phyloP scores from a whole-genome alignment of 1,140 invertebrate genomes.

The Lordiphosa collinella region DNA sequence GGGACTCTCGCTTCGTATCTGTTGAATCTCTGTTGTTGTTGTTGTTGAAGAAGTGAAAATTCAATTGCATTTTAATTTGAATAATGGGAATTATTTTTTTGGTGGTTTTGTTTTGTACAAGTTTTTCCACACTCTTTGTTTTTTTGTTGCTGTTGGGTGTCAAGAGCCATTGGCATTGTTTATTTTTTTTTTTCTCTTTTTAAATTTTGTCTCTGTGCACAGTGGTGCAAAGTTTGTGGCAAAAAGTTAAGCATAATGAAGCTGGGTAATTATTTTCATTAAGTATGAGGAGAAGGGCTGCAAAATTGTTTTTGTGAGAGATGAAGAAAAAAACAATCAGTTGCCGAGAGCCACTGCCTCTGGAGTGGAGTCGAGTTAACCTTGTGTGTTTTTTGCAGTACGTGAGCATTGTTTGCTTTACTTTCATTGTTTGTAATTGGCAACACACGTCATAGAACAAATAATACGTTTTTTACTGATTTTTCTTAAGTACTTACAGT shows the following conservation, averaged over 20 bases:
- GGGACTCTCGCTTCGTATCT: not conserved
- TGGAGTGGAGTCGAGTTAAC: slow-evolving; percentile 41
- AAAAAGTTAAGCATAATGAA: slow-evolving; percentile 6
- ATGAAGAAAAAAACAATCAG: slow-evolving; percentile 26
- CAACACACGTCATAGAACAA: slow-evolving; percentile 57
- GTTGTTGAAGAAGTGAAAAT: slow-evolving; percentile 62
- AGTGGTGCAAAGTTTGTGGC: slow-evolving; percentile 8
- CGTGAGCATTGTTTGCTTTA: slow-evolving; percentile 57
- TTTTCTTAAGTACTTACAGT: not conserved
- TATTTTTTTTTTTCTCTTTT: not conserved
- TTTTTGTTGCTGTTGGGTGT: slow-evolving; percentile 25
- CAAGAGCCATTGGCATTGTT: slow-evolving; percentile 65
- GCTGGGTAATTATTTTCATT: slow-evolving; percentile 21
- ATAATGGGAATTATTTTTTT: slow-evolving; percentile 68
- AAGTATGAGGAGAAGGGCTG: slow-evolving; percentile 21
- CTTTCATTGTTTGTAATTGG: slow-evolving; percentile 64
- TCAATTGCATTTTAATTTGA: slow-evolving; percentile 75
- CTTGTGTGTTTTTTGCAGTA: slow-evolving; percentile 46
- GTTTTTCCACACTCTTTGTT: slow-evolving; percentile 12
- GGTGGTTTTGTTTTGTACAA: slow-evolving; percentile 29
- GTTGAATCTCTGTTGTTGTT: not conserved
- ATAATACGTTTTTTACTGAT: slow-evolving; percentile 23
- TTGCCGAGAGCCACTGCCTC: slow-evolving; percentile 7
- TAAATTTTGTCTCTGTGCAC: slow-evolving; percentile 33
- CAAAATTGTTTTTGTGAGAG: slow-evolving; percentile 33